phyloP scores from a whole-genome alignment of 2,113 vertebrate species.

The Phrynosoma platyrhinos region DNA sequence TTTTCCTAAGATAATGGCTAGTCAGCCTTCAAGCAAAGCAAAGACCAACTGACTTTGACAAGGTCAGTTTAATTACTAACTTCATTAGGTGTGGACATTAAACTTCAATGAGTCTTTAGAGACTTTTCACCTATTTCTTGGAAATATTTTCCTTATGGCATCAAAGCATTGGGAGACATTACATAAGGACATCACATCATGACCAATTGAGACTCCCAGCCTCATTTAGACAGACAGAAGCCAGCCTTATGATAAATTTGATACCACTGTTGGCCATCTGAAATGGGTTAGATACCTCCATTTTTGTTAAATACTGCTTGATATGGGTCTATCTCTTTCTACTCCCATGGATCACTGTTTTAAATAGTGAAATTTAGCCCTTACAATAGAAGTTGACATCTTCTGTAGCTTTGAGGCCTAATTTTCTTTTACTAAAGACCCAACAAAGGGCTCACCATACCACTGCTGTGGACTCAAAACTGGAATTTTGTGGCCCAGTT shows the following conservation, averaged over 20 bases:
- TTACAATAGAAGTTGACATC: too few species aligned
- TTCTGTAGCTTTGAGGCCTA: too few species aligned
- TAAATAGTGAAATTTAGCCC: too few species aligned
- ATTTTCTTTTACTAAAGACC: too few species aligned
- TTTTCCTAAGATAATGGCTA: accelerated
- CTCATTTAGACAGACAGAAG: neutral
- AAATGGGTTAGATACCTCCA: neutral
- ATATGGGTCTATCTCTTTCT: neutral
- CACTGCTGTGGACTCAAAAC: too few species aligned
- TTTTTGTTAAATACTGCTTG: neutral
- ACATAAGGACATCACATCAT: neutral
- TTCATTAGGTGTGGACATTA: neutral
- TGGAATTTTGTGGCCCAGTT: too few species aligned
- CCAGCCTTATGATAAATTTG: neutral
- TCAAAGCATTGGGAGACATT: neutral
- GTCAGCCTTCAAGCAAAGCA: neutral
- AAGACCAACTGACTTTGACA: slow-evolving; percentile 22
- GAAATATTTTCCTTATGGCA: neutral
- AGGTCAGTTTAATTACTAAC: neutral
- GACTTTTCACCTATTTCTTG: neutral
- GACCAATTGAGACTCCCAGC: neutral
- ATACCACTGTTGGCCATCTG: too few species aligned
- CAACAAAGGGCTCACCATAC: too few species aligned
- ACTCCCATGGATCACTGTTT: neutral
- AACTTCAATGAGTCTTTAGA: neutral